Conservation (phyloP, 2,113 vertebrate species). For the Bubo bubo region DNA sequence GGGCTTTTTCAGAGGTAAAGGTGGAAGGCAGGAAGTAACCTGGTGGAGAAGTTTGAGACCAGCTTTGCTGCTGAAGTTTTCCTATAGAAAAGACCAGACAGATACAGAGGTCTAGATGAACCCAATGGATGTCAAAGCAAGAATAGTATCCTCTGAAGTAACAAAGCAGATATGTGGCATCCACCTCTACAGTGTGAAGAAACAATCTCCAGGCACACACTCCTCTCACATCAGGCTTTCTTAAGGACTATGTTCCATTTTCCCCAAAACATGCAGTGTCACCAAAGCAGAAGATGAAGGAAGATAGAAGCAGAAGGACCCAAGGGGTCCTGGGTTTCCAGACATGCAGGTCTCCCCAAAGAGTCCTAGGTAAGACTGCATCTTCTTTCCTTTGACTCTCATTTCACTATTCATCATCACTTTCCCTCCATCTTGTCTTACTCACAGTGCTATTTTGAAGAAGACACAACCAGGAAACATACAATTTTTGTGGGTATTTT, state of each 20-base stretch:
- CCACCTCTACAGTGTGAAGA: neutral
- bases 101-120: neutral
- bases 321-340: neutral
- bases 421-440: neutral
- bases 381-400: neutral
- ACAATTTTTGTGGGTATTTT: fast-evolving
- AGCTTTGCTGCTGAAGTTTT: neutral
- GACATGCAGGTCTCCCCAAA: fast-evolving
- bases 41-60: neutral
- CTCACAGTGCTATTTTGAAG: neutral
- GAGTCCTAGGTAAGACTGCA: neutral
- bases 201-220: neutral
- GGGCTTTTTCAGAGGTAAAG: neutral
- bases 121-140: neutral
- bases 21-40: neutral
- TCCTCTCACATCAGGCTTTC: neutral
- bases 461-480: neutral
- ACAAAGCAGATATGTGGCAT: neutral
- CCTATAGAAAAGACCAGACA: neutral
- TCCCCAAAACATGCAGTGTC: neutral
- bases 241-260: neutral
- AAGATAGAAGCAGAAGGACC: neutral
- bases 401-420: neutral
- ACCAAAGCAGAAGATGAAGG: neutral
- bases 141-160: neutral